Conservation (phyloP, 37 sponge, comb jelly and placozoan genomes). For the Chondrilla cf. caribensis region DNA sequence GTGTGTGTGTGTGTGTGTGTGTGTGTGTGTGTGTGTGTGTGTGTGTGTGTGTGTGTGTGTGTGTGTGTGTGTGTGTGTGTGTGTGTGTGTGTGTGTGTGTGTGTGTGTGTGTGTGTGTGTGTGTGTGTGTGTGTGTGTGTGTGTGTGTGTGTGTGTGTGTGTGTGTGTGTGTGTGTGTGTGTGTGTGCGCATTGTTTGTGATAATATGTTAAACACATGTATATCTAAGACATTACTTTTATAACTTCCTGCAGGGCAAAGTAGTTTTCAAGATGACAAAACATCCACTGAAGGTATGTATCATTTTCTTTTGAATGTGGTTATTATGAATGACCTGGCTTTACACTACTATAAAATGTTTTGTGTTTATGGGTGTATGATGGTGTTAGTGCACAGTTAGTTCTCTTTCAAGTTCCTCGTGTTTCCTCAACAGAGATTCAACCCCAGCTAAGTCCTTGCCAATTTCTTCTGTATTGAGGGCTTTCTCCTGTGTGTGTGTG, state of each 20-base stretch:
- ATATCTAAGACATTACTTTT: too few species aligned
- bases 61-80: constrained; percentile 23
- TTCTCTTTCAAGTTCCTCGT: constrained; percentile 85
- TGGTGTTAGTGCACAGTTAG: constrained; percentile 45
- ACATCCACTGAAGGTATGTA: too few species aligned
- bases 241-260: too few species aligned
- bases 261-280: too few species aligned
- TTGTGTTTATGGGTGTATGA: neutral
- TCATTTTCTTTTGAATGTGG: too few species aligned
- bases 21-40: neutral
- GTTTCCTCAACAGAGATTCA: constrained; percentile 73
- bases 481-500: constrained; percentile 48
- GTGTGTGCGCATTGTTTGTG: too few species aligned
- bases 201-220: too few species aligned
- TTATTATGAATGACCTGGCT: too few species aligned
- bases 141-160: constrained; percentile 26
- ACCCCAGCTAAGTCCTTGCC: constrained; percentile 85
- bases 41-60: neutral
- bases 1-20: neutral
- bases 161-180: too few species aligned
- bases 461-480: constrained; percentile 65
- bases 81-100: constrained; percentile 21
- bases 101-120: constrained; percentile 23
- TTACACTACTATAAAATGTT: too few species aligned
- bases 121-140: constrained; percentile 27